A percentile compares a stretch with the other conserved stretches of the same genome.
Conservation (phyloP, 2,888 invertebrate genomes). For the Leptinotarsa rubiginosa region DNA sequence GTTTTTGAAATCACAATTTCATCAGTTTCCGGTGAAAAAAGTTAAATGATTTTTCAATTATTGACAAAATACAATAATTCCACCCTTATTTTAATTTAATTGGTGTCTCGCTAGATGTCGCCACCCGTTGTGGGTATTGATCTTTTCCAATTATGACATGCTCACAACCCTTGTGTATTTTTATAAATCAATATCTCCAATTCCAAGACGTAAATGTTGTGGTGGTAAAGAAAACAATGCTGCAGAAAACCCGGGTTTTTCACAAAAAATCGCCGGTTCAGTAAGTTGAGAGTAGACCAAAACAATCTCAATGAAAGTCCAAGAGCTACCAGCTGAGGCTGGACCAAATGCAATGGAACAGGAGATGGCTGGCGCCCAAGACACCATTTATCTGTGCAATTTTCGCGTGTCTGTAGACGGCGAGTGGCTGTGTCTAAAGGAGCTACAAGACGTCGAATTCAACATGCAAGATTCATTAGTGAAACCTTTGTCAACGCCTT, state of each 20-base stretch:
- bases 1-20: too few species aligned
- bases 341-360: conserved; percentile 66
- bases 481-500: conserved; percentile 74
- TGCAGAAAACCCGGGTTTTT: conserved; percentile 10
- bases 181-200: conserved; percentile 30
- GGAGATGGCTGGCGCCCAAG: conserved; percentile 90
- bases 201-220: conserved; percentile 28
- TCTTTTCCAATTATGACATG: conserved; percentile 24
- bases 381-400: conserved; percentile 96
- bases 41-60: background rate
- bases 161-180: conserved; percentile 27
- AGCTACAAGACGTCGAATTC: conserved; percentile 89
- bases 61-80: background rate
- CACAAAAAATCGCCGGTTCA: background rate
- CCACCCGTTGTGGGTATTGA: conserved; percentile 8
- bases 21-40: background rate
- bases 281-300: conserved; percentile 9
- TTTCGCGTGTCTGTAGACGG: conserved; percentile 97
- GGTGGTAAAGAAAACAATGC: conserved; percentile 29
- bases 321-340: conserved; percentile 61
- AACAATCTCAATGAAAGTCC: conserved; percentile 62
- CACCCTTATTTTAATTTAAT: conserved; percentile 15
- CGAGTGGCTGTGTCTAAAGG: conserved; percentile 95
- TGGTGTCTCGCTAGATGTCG: conserved; percentile 29
- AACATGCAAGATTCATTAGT: conserved; percentile 79